Conservation (phyloP, 1,140 invertebrate species). For the Elysia chlorotica region DNA sequence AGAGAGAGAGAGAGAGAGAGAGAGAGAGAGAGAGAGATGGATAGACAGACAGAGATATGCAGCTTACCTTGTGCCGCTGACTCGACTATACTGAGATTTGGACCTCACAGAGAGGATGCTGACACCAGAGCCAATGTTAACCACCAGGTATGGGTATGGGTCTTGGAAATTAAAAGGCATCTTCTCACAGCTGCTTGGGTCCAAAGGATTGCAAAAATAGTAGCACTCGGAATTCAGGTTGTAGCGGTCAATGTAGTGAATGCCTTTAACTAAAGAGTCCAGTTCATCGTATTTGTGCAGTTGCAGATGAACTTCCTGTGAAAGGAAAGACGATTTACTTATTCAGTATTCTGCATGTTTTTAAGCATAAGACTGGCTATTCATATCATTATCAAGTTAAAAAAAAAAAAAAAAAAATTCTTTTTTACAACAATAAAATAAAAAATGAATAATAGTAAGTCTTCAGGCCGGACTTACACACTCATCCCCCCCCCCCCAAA, state of each 20-base stretch:
- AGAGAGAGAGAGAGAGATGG: conserved; percentile 4
- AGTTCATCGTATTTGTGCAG: conserved; percentile 96
- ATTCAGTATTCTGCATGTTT: no score
- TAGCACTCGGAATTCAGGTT: conserved; percentile 89
- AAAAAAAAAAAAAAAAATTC: no score
- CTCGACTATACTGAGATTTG: conserved; percentile 18
- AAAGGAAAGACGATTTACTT: neutral
- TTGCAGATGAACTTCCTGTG: conserved; percentile 88
- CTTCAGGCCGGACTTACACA: no score
- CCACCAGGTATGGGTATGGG: conserved; percentile 95
- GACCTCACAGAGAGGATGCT: conserved; percentile 84
- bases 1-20: conserved; percentile 6
- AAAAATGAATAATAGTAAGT: no score
- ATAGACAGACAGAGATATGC: no score
- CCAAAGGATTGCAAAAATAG: conserved; percentile 83
- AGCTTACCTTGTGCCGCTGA: conserved; percentile 13
- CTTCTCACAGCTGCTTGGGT: conserved; percentile 73
- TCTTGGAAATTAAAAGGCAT: conserved; percentile 65
- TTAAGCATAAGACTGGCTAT: no score
- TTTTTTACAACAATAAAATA: no score
- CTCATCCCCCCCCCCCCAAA: no score
- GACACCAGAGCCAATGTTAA: conserved; percentile 98
- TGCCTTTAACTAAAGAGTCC: conserved; percentile 91
- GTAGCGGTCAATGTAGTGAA: conserved; percentile 91
- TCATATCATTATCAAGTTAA: no score